These are phyloP conservation scores for Cephalotes varians DNA, from an alignment of 2,888 invertebrate genomes.

Conservation along the genomic window DNA sequence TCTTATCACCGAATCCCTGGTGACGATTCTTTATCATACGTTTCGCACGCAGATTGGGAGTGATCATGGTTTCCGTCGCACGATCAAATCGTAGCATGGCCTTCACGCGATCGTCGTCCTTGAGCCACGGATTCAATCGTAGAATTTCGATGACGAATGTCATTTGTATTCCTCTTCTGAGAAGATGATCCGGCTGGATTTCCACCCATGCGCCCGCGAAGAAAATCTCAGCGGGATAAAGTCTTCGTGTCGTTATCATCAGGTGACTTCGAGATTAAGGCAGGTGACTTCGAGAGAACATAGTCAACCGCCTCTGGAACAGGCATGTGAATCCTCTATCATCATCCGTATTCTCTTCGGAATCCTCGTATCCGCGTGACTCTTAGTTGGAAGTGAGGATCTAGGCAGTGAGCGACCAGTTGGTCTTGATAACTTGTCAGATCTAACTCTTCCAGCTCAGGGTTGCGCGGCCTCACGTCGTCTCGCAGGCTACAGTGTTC, in stretches of 20 bases:
- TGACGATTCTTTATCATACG: slow-evolving; percentile 42
- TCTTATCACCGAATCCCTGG: slow-evolving; percentile 40
- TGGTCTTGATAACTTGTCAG: slow-evolving; percentile 87
- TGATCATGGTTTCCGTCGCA: slow-evolving; percentile 17
- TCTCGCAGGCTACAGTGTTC: slow-evolving; percentile 8
- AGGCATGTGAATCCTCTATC: neutral
- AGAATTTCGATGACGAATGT: slow-evolving; percentile 4
- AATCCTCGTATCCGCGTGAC: slow-evolving; percentile 75
- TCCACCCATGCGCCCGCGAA: slow-evolving; percentile 8
- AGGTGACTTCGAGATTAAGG: slow-evolving; percentile 44
- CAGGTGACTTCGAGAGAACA: slow-evolving; percentile 26
- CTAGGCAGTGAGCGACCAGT: slow-evolving; percentile 86
- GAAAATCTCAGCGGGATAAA: neutral
- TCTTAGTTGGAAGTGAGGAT: slow-evolving; percentile 90
- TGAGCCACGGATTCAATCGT: neutral
- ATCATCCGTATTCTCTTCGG: slow-evolving; percentile 3
- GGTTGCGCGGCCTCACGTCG: slow-evolving; percentile 78
- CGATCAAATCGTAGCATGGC: neutral
- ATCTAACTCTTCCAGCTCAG: slow-evolving; percentile 93
- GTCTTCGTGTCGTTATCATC: slow-evolving; percentile 45
- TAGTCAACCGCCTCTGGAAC: slow-evolving; percentile 10
- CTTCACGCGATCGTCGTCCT: neutral
- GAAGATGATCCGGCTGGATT: slow-evolving; percentile 4
- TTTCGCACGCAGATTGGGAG: slow-evolving; percentile 28
- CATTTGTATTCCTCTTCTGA: neutral